Conservation (phyloP, 1,140 invertebrate species). For the Brachionus asplanchnoidis region DNA sequence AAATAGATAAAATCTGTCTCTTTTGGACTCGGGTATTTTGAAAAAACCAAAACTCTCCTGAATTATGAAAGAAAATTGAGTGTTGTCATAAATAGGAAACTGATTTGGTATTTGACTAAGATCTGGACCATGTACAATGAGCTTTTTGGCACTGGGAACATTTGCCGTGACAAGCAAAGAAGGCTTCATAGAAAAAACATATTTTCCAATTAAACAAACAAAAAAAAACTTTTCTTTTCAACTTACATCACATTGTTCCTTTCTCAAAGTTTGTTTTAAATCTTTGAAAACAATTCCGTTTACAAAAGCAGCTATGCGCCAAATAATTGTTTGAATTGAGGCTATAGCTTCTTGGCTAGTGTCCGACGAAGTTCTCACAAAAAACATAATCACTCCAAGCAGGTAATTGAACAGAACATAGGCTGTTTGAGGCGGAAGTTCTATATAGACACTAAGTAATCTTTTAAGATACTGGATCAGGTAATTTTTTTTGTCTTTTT, state of each 20-base stretch:
- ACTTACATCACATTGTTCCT: conserved; percentile 90
- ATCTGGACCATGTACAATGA: conserved; percentile 90
- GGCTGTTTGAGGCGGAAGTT: conserved; percentile 90
- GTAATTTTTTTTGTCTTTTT: conserved; percentile 84
- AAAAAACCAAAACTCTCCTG: conserved; percentile 95
- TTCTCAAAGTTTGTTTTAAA: conserved; percentile 92
- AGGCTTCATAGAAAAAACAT: conserved; percentile 57
- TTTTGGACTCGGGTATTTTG: conserved; percentile 81
- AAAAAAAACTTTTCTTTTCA: background rate
- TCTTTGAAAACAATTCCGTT: conserved; percentile 99
- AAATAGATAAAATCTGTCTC: conserved; percentile 85
- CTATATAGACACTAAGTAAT: conserved; percentile 77
- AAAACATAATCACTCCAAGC: conserved; percentile 97
- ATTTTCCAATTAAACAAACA: background rate
- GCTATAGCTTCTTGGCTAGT: conserved; percentile 86
- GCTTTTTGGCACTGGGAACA: conserved; percentile 96
- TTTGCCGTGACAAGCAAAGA: conserved; percentile 94
- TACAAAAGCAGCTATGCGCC: conserved; percentile 91
- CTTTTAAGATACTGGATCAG: conserved; percentile 84
- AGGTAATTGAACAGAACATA: conserved; percentile 98
- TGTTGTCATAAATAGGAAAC: conserved; percentile 96
- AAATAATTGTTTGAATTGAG: conserved; percentile 83
- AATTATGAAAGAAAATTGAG: conserved; percentile 90
- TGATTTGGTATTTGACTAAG: conserved; percentile 92
- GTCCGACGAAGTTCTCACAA: conserved; percentile 87